A percentile compares a stretch with the other conserved stretches of the same genome.
Conservation (phyloP, 2,797 vertebrate species). For the Mycteria americana region DNA sequence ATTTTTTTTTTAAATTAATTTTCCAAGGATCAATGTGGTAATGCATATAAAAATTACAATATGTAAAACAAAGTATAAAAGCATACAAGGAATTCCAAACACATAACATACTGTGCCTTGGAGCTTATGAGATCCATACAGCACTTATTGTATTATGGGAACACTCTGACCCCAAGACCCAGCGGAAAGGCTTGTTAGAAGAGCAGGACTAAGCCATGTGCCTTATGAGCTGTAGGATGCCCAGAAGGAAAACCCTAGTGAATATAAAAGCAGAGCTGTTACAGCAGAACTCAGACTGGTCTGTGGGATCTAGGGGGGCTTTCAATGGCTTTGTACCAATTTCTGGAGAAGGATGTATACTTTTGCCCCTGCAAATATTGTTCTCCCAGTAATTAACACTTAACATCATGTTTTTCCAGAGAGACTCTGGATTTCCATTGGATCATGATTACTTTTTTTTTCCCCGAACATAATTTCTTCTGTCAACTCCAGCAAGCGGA, state of each 20-base stretch:
- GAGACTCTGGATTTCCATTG: background rate
- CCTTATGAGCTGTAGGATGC: slow-evolving; percentile 44
- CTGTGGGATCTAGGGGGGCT: background rate
- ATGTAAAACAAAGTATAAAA: slow-evolving; percentile 69
- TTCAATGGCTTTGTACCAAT: slow-evolving; percentile 3
- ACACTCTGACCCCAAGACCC: slow-evolving; percentile 61
- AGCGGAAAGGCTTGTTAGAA: slow-evolving; percentile 3
- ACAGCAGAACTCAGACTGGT: background rate
- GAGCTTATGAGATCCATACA: slow-evolving; percentile 64
- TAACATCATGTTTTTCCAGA: background rate
- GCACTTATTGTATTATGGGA: slow-evolving; percentile 59
- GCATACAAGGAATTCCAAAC: slow-evolving; percentile 67
- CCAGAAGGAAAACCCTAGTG: slow-evolving; percentile 43
- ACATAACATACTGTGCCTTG: slow-evolving; percentile 65
- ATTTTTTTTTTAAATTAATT: slow-evolving; percentile 26
- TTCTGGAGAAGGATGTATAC: background rate
- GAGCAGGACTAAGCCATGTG: slow-evolving; percentile 17
- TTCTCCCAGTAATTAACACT: slow-evolving; percentile 16
- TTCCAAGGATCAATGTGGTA: slow-evolving; percentile 64
- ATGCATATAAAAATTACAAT: slow-evolving; percentile 65
- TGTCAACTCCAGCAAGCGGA: background rate
- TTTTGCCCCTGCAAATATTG: background rate
- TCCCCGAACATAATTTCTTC: background rate
- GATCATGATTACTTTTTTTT: background rate
- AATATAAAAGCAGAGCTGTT: slow-evolving; percentile 17